Base-by-base conservation (phyloP, 2,888 invertebrate genomes). In the Amiota communis region DNA sequence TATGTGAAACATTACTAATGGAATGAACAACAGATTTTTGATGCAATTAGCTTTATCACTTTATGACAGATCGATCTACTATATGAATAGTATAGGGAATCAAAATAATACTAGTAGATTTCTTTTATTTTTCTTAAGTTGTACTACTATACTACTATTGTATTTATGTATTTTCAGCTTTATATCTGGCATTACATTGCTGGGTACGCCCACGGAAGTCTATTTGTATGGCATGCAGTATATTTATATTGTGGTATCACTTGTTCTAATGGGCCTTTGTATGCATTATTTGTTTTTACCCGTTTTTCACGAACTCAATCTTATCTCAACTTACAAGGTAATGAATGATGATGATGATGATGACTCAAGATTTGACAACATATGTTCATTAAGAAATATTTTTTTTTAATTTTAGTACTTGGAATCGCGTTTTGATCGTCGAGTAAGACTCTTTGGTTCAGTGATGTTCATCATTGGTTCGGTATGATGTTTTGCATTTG, bases 301-400 rank as follows among this genome's bases (percentile, higher is more conserved):
- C 0, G 94, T 95, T 0, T 92, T 94, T 79, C 93, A 94, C 78
- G 93, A 94, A 74, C 89, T 94, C 10, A 91, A 93, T 80, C 87
- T 95, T 1, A 95, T 94, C 68, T 95, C 95, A 51, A 94, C 94
- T 4, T 95, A 95, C 88, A 94, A 95, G 91, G 94, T 93, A 87
- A 81, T 23, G 23, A n/a, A n/a, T 23, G 23, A 23, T 36, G 36
- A 36, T 36, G 36, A 36, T 36, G 36, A 36, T 36, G 36, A 36
- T 36, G 36, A 36, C 36, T 46, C 2, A 49, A 53, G 3, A 8
- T 13, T n/a, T 36, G 36, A 36, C 0, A 10, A 49, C 36, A 10
- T 9, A 6, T 12, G 17, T 11, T 17, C 13, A 49, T 13, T 70
- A 56, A 46, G 15, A 23, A 23, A 49, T 59, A 13, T 72, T 15